Conservation (phyloP, 2,888 invertebrate species). For the Bimastos eiseni region DNA sequence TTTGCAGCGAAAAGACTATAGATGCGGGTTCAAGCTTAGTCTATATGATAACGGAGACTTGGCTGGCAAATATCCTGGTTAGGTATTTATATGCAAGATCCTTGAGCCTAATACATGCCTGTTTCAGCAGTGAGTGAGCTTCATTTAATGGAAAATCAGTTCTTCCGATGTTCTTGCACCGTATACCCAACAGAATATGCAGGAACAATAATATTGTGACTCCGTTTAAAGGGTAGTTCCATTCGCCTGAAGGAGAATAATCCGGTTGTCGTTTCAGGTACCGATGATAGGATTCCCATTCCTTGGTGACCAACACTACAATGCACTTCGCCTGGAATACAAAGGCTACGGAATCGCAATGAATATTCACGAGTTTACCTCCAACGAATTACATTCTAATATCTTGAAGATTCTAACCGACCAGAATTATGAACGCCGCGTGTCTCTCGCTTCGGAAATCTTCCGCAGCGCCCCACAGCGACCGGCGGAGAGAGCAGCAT, state of each 20-base stretch:
- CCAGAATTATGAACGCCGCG: conserved; percentile 16
- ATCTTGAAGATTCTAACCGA: conserved; percentile 28
- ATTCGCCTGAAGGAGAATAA: neutral
- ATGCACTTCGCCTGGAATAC: conserved; percentile 28
- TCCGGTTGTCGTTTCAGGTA: neutral
- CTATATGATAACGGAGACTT: no score
- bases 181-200: no score
- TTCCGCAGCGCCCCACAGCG: conserved; percentile 24
- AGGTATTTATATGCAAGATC: no score
- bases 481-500: conserved; percentile 32
- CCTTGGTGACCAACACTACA: conserved; percentile 31
- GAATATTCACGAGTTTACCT: conserved; percentile 22
- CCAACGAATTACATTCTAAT: conserved; percentile 19
- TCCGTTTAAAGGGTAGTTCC: neutral
- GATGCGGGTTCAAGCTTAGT: no score
- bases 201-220: no score
- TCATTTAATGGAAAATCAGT: no score
- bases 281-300: conserved; percentile 37
- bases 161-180: no score
- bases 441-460: conserved; percentile 36
- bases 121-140: no score
- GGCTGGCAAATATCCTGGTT: no score
- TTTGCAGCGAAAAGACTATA: no score
- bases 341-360: conserved; percentile 32
- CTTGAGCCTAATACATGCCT: no score